These are phyloP conservation scores for Florisuga fusca DNA, from an alignment of 2,797 vertebrate genomes.

Conservation along the genomic window DNA sequence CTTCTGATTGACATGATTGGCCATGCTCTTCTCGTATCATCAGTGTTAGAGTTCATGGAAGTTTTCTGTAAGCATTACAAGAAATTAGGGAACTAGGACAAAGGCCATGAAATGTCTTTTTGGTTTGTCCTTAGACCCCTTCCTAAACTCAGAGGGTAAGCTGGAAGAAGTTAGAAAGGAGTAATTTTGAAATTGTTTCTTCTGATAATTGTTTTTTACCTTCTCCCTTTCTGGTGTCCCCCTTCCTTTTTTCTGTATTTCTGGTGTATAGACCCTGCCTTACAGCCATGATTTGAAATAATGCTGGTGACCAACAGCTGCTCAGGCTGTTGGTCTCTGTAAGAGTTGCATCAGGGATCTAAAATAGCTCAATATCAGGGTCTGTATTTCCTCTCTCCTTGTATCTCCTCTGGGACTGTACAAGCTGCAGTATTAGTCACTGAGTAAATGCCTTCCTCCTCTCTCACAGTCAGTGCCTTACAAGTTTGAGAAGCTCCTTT, in stretches of 20 bases:
- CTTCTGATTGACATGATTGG: background rate
- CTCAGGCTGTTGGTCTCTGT: background rate
- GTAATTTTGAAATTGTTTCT: background rate
- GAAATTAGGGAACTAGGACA: background rate
- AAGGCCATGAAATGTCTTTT: background rate
- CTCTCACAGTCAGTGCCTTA: background rate
- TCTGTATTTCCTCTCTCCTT: background rate
- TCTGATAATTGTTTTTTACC: background rate
- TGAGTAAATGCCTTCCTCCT: background rate
- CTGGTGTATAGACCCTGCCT: background rate
- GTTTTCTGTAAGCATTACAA: background rate
- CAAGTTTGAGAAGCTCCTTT: background rate
- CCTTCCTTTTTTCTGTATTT: background rate
- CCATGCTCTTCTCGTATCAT: background rate
- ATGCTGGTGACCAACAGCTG: background rate
- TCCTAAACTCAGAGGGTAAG: background rate
- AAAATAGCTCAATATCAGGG: background rate
- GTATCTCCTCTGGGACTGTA: background rate
- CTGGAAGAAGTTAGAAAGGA: background rate
- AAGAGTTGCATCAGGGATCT: background rate
- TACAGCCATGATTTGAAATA: background rate
- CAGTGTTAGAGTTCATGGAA: background rate
- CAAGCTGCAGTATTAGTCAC: background rate
- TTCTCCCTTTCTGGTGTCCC: background rate
- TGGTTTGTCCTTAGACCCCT: background rate